Percentiles rank a stretch among this genome's conserved stretches.
Evolutionary conservation across 2,113 vertebrate species (phyloP).

Genomic region (Microtus ochrogaster): DNA sequence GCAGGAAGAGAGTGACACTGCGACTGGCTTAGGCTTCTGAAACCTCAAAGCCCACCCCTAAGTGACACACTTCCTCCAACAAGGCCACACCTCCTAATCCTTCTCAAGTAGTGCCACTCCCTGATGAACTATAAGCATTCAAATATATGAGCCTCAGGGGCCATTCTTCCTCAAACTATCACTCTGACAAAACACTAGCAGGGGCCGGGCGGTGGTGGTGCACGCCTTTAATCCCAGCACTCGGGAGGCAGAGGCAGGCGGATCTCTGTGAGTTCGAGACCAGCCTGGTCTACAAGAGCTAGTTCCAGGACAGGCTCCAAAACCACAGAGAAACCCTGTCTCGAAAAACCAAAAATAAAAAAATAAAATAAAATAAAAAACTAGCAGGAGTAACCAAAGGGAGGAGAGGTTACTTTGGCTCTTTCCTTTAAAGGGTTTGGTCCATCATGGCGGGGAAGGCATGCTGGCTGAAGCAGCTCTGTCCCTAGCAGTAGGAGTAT

Average conservation of each 20-base stretch:
- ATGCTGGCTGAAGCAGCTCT: not conserved
- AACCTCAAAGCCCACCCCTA: not conserved
- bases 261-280: too few species aligned
- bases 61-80: not conserved
- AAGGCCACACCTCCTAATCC: not conserved
- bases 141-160: not conserved
- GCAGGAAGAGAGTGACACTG: not conserved
- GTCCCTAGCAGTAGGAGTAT: not conserved
- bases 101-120: not conserved
- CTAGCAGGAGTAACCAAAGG: not conserved
- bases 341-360: too few species aligned
- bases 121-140: not conserved
- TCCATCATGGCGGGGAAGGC: too few species aligned
- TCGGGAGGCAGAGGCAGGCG: too few species aligned
- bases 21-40: not conserved
- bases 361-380: too few species aligned
- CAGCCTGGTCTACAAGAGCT: too few species aligned
- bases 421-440: not conserved
- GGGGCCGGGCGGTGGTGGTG: too few species aligned
- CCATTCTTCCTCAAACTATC: not conserved
- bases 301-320: too few species aligned
- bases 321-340: too few species aligned
- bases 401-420: not conserved
- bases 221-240: too few species aligned
- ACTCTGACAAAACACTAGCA: not conserved